phyloP scores from a whole-genome alignment of 2,113 vertebrate species.

The Zapornia atra region DNA sequence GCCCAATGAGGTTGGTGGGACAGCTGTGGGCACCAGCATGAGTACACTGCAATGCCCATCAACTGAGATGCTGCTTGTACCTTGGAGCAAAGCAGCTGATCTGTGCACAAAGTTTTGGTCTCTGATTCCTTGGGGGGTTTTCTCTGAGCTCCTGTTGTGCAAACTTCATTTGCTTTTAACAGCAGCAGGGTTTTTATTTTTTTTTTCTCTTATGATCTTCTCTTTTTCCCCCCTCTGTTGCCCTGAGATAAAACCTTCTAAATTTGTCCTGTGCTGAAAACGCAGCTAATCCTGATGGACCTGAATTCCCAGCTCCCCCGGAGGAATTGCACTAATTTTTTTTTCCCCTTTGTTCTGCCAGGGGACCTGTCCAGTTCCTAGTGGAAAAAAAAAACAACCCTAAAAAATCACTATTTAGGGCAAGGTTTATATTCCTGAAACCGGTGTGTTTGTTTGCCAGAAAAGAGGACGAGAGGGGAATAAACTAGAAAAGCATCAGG shows the following conservation, averaged over 20 bases:
- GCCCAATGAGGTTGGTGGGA: neutral
- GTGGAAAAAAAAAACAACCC: neutral
- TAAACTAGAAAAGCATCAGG: constrained; percentile 35
- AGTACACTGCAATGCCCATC: rapidly evolving
- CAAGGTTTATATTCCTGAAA: constrained; percentile 55
- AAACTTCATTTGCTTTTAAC: constrained; percentile 42
- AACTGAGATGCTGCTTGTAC: rapidly evolving
- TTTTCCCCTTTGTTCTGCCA: constrained; percentile 54
- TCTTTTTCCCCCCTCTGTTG: constrained; percentile 53
- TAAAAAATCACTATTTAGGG: constrained; percentile 58
- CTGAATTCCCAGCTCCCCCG: constrained; percentile 49
- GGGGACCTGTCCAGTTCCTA: constrained; percentile 63
- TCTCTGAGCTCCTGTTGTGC: constrained; percentile 11
- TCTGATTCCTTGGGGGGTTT: neutral
- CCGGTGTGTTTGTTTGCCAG: constrained; percentile 6
- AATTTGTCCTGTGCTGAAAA: constrained; percentile 70
- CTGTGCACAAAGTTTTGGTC: neutral
- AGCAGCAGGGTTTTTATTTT: neutral
- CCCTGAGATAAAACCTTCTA: constrained; percentile 68
- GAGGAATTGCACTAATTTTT: constrained; percentile 67
- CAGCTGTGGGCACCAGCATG: neutral
- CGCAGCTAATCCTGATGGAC: constrained; percentile 65
- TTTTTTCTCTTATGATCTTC: constrained; percentile 15
- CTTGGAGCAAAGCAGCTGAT: neutral
- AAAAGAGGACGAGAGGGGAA: constrained; percentile 53